Conservation (phyloP, 1,140 invertebrate genomes). For the Gryon sp. region DNA sequence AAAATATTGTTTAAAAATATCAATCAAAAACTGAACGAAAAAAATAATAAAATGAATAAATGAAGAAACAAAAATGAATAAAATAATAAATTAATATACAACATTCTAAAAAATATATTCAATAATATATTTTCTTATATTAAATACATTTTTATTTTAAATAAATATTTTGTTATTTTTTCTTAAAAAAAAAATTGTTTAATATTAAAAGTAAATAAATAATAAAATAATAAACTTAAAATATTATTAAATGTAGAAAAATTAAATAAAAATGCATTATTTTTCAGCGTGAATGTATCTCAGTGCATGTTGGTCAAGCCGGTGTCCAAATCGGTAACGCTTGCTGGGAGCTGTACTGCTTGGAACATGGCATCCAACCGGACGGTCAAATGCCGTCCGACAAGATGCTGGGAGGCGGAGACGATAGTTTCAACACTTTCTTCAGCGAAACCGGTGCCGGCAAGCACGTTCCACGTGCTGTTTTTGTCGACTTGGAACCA, state of each 20-base stretch:
- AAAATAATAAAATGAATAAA: too few relatives aligned
- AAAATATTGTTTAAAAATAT: too few relatives aligned
- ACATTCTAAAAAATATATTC: too few relatives aligned
- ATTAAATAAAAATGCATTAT: slow-evolving; percentile 1
- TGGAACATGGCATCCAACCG: slow-evolving; percentile 91
- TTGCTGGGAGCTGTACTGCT: slow-evolving; percentile 89
- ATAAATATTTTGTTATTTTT: too few relatives aligned
- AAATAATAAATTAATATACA: too few relatives aligned
- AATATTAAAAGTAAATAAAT: too few relatives aligned
- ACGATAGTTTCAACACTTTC: slow-evolving; percentile 71
- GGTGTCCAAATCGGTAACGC: slow-evolving; percentile 88
- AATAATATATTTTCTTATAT: too few relatives aligned
- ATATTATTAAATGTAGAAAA: too few relatives aligned
- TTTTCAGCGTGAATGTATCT: slow-evolving; percentile 84
- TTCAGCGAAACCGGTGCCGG: slow-evolving; percentile 64
- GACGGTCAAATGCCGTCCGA: slow-evolving; percentile 82
- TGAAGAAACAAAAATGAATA: too few relatives aligned
- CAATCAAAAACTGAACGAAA: too few relatives aligned
- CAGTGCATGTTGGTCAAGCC: slow-evolving; percentile 85
- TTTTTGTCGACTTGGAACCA: slow-evolving; percentile 85
- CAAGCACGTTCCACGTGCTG: slow-evolving; percentile 83
- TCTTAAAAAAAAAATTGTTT: slow-evolving; percentile 1
- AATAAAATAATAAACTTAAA: too few relatives aligned
- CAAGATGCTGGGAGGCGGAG: slow-evolving; percentile 59
- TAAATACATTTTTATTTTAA: too few relatives aligned